Evolutionary conservation across 2,888 invertebrate genomes (phyloP), one percentile per base, ranked within the genome.

Genomic region (Podotricha telesiphe): DNA sequence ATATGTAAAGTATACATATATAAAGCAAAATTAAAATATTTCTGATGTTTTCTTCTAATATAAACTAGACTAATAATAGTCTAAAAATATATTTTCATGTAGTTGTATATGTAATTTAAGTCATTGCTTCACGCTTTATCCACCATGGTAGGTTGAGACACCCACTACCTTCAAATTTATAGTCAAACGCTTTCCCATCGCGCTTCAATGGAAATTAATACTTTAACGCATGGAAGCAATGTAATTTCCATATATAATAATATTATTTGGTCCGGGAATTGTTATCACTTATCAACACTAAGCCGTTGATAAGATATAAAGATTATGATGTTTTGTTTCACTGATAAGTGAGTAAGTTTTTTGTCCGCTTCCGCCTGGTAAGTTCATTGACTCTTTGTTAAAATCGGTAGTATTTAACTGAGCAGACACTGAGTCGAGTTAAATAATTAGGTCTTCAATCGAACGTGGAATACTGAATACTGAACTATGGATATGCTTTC

Each of bases 291-390:
- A 40, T 59, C 22, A 61, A 59, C 22, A 28, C 10, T 53, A 42
- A 50, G 40, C 37, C 55, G 19, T 17, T 56, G 71, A 68, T 71
- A 65, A 71, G 68, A 71, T 67, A 65, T 59, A 50, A 22, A 62
- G 71, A 71, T 71, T 68, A 40, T 53, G 65, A 71, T 63, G 62
- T 63, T 71, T 71, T 71, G 68, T 71, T 65, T 65, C 19, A 42
- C 15, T 64, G 70, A 71, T 71, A 71, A 67, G 37, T n/a, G n/a
- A n/a, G 58, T 55, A 47, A n/a, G 17, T 51, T 40, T 68, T 61
- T 62, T 68, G 65, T 68, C 34, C 37, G 28, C 68, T 68, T 71
- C 65, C 68, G 65, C 61, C 37, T 62, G 53, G 17, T 28, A 42
- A 55, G 70, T 71, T 71, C 70, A 68, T 37, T 65, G 68, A 71